A percentile compares a stretch with the other conserved stretches of the same genome.
phyloP scores from a whole-genome alignment of 2,888 invertebrate species.

The Drosophila quinaria region DNA sequence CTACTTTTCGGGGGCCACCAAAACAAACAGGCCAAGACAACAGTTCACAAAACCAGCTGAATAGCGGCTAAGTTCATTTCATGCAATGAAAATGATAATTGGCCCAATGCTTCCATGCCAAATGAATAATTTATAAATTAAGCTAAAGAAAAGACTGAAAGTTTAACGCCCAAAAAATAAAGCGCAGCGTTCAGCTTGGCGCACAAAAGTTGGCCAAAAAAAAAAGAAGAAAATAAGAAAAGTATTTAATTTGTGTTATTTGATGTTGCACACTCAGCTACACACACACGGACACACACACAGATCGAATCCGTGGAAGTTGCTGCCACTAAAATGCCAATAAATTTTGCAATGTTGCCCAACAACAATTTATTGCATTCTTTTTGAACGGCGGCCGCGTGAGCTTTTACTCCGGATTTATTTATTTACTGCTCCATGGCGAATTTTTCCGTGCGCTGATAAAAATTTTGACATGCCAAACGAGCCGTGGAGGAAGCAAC shows the following conservation, averaged over 20 bases:
- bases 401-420: conserved; percentile 61
- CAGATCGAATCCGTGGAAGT: conserved; percentile 27
- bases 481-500: conserved; percentile 35
- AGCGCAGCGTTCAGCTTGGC: conserved; percentile 8
- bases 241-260: conserved; percentile 76
- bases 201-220: conserved; percentile 33
- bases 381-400: conserved; percentile 31
- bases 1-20: conserved; percentile 57
- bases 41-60: conserved; percentile 7
- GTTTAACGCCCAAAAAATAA: conserved; percentile 17
- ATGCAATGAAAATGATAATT: conserved; percentile 81
- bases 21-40: conserved; percentile 23
- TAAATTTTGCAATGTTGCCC: conserved; percentile 68
- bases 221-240: conserved; percentile 38
- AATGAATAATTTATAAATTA: conserved; percentile 84
- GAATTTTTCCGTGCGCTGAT: conserved; percentile 70
- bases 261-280: conserved; percentile 28
- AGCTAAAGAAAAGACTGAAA: conserved; percentile 53
- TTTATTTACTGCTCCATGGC: conserved; percentile 68
- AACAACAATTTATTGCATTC: conserved; percentile 75
- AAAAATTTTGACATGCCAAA: conserved; percentile 75
- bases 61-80: conserved; percentile 26
- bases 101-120: conserved; percentile 67
- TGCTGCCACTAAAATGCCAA: conserved; percentile 78
- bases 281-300: conserved; percentile 6